Percentiles rank a stretch among this genome's conserved stretches.
phyloP scores from a whole-genome alignment of 2,888 invertebrate genomes.

The Mimas tiliae region DNA sequence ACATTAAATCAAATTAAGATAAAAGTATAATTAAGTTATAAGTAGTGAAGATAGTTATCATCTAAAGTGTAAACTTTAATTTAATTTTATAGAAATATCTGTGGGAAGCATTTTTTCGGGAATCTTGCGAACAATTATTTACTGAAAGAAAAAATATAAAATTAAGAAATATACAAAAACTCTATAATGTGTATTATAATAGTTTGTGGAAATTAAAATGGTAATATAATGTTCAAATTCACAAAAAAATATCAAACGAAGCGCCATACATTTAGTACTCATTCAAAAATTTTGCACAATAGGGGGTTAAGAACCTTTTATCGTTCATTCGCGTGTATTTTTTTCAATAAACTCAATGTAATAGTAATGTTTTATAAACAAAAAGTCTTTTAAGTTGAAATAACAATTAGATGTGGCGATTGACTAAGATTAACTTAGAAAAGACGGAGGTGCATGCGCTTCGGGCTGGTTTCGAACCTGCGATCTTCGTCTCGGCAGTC shows the following conservation, averaged over 20 bases:
- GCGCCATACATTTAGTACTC: background rate
- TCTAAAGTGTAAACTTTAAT: background rate
- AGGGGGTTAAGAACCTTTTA: background rate
- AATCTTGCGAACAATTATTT: background rate
- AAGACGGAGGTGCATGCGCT: too few species aligned
- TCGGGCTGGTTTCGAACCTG: too few species aligned
- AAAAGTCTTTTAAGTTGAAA: too few species aligned
- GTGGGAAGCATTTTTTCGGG: constrained; percentile 2
- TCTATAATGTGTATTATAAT: background rate
- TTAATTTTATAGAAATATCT: background rate
- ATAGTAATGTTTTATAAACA: too few species aligned
- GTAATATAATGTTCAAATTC: background rate
- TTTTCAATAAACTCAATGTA: too few species aligned
- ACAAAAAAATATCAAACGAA: background rate
- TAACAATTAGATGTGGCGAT: too few species aligned
- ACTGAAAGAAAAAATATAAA: background rate
- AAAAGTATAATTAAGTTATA: background rate
- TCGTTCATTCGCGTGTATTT: background rate
- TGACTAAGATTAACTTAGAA: too few species aligned
- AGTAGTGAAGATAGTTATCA: background rate
- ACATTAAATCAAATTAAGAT: background rate
- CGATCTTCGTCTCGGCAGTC: too few species aligned
- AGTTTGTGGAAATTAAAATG: background rate
- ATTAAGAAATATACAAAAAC: background rate
- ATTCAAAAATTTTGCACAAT: background rate